Percentiles rank a stretch among this genome's conserved stretches.
Evolutionary conservation across 2,888 invertebrate genomes (phyloP).

Genomic region (Noctua janthe): DNA sequence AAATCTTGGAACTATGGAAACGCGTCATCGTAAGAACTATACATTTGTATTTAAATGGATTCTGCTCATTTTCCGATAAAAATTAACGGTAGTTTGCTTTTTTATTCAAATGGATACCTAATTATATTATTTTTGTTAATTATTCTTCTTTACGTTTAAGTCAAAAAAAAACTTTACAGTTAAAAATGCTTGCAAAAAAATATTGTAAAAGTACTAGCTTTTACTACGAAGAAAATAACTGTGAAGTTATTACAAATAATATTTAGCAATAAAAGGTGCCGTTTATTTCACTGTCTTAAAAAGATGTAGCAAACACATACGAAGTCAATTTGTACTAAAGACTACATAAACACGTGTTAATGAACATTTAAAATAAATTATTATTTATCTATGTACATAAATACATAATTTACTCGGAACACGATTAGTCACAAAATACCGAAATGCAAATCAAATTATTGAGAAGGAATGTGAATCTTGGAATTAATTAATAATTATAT

Average conservation of each 20-base stretch:
- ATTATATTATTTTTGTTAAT: not conserved
- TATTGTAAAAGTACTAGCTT: not conserved
- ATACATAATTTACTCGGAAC: slow-evolving; percentile 57
- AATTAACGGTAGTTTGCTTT: not conserved
- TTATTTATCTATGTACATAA: slow-evolving; percentile 50
- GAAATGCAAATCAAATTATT: slow-evolving; percentile 54
- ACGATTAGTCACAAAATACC: slow-evolving; percentile 51
- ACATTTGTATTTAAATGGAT: slow-evolving; percentile 2
- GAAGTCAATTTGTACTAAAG: slow-evolving; percentile 51
- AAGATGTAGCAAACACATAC: slow-evolving; percentile 39
- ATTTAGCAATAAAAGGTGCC: not conserved
- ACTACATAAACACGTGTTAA: slow-evolving; percentile 52
- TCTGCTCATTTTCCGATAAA: not conserved
- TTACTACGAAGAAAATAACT: slow-evolving; percentile 5
- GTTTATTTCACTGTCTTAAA: slow-evolving; percentile 11
- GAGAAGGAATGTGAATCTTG: slow-evolving; percentile 47
- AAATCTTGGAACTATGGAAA: slow-evolving; percentile 36
- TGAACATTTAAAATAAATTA: slow-evolving; percentile 49
- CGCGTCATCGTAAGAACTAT: slow-evolving; percentile 27
- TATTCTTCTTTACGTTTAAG: not conserved
- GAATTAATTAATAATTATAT: slow-evolving; percentile 36
- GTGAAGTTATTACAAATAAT: not conserved
- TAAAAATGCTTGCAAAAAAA: not conserved
- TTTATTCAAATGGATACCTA: not conserved
- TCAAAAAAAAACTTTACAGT: not conserved